These are phyloP conservation scores for Umimayanthus chanpuru DNA, from an alignment of 92 coral and sea anemone genomes.

Conservation along the genomic window DNA sequence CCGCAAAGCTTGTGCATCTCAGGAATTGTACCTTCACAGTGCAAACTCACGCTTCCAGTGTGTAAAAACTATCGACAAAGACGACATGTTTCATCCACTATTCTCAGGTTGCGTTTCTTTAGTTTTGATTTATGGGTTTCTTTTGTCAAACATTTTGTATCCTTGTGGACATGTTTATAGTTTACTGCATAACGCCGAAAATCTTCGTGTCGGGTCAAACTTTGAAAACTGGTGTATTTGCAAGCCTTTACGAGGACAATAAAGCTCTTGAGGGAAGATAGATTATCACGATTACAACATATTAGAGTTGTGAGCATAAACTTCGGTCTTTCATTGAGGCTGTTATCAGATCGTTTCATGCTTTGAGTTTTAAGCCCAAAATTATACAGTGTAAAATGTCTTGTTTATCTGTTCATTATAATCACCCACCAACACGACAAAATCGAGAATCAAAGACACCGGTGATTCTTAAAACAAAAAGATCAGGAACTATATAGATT, in stretches of 20 bases:
- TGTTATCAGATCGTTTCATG: conserved; percentile 1
- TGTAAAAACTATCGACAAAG: background rate
- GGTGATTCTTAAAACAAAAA: conserved; percentile 18
- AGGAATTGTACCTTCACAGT: background rate
- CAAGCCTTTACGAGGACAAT: background rate
- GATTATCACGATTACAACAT: background rate
- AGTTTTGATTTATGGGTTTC: conserved; percentile 8
- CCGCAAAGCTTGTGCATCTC: background rate
- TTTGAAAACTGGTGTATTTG: background rate
- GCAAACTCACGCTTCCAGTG: background rate
- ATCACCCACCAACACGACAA: conserved; percentile 18
- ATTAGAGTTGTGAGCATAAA: background rate
- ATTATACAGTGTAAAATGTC: background rate
- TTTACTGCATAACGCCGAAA: background rate
- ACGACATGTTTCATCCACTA: background rate
- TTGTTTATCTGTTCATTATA: conserved; percentile 18
- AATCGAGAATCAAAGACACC: conserved; percentile 29
- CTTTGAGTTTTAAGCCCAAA: background rate
- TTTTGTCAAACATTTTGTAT: background rate
- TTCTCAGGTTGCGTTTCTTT: background rate
- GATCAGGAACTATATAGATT: conserved; percentile 18
- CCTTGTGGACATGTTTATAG: conserved; percentile 19
- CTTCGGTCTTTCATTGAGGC: background rate
- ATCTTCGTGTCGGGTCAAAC: conserved; percentile 22
- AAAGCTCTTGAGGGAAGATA: background rate